Conservation (phyloP, 2,797 vertebrate genomes). For the Sebastes minor region DNA sequence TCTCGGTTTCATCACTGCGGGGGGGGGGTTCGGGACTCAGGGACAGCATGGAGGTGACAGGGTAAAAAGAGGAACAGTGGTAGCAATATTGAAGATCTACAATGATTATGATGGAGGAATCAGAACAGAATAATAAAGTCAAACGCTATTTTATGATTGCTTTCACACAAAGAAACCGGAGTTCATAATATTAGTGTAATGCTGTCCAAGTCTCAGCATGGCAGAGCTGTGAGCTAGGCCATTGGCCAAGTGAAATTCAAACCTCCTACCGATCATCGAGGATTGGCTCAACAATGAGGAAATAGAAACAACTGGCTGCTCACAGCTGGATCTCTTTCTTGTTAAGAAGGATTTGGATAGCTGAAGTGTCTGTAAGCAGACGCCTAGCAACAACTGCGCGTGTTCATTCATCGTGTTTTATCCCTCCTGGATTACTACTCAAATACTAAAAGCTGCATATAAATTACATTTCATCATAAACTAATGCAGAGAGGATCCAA, state of each 20-base stretch:
- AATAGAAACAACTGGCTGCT: not conserved
- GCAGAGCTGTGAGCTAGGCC: not conserved
- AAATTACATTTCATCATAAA: not conserved
- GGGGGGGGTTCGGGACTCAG: not conserved
- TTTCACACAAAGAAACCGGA: not conserved
- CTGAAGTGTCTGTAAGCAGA: not conserved
- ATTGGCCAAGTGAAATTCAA: not conserved
- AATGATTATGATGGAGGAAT: not conserved
- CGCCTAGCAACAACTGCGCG: too few species aligned
- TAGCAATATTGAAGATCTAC: not conserved
- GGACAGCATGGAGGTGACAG: not conserved
- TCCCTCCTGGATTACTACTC: not conserved
- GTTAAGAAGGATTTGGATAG: not conserved
- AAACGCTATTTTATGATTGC: not conserved
- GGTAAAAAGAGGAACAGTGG: not conserved
- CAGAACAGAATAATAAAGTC: not conserved
- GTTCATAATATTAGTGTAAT: not conserved
- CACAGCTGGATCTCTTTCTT: slow-evolving; percentile 2
- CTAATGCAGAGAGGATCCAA: not conserved
- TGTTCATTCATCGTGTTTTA: not conserved
- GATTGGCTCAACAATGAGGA: not conserved
- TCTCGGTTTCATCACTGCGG: slow-evolving; percentile 30
- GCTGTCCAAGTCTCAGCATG: not conserved
- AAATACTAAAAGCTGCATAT: not conserved
- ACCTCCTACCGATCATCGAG: not conserved